Evolutionary conservation across 2,888 invertebrate genomes (phyloP), one percentile per base, ranked within the genome.

Genomic region (Sarcophaga caerulescens): DNA sequence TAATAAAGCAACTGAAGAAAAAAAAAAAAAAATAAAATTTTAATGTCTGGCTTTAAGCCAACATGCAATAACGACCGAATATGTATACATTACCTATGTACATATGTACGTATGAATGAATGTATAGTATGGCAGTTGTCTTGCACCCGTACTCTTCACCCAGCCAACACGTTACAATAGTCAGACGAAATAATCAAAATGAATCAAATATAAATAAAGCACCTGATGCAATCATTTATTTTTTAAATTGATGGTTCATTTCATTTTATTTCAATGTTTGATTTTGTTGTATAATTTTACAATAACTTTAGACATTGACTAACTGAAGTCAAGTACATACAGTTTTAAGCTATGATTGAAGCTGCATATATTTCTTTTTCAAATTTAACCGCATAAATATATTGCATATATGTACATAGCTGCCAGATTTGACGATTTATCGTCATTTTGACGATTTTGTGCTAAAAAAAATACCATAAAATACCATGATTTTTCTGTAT

Each of bases 211-310:
- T n/a, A 52, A 52, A 52, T 52, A 52, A 52, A 52, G 78, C 86
- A 84, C 84, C 86, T 86, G 86, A 86, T 84, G 86, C 80, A 86
- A 78, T 86, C 84, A 81, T 71, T 85, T 85, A 21, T 35, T 35
- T 35, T 35, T 35, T 12, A 74, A 85, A 79, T 82, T 78, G 45
- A 75, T 81, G 70, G 74, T 84, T 78, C 65, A 70, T 81, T 84
- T 80, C 68, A 80, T 80, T 79, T 84, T 10, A 71, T 70, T 79
- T 80, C 52, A 71, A 65, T 71, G 47, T 82, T 76, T 82, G 70
- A 45, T 76, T 82, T 76, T 70, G n/a, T 76, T 70, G n/a, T 52
- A 63, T 69, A 11, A 52, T 74, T 80, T 70, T 65, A 47, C 12
- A 21, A 21, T 59, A 75, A 75, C 35, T 80, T 74, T 66, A 45